Evolutionary conservation across 2,888 invertebrate genomes (phyloP).

Genomic region (Dione vanillae): DNA sequence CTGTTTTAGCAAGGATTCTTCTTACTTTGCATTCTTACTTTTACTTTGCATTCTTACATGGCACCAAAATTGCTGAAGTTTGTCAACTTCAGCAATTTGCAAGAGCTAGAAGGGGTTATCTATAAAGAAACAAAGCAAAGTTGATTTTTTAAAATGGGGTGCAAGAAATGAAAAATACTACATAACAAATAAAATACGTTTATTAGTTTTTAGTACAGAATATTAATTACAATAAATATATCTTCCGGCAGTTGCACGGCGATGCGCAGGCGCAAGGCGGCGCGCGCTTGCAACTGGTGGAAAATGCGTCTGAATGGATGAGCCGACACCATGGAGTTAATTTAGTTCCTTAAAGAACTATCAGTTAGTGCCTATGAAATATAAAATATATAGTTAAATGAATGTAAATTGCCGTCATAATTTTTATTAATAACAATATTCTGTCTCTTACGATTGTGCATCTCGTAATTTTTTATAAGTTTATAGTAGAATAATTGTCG

Average conservation of each 20-base stretch:
- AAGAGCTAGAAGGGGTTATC: too few species aligned
- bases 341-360: conserved; percentile 54
- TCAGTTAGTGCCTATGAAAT: conserved; percentile 64
- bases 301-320: conserved; percentile 74
- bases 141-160: conserved; percentile 12
- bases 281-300: conserved; percentile 77
- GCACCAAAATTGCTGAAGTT: too few species aligned
- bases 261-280: conserved; percentile 49
- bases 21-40: too few species aligned
- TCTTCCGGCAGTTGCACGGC: conserved; percentile 82
- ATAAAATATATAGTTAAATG: conserved; percentile 47
- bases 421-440: background rate
- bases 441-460: background rate
- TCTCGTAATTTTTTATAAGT: too few species aligned
- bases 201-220: conserved; percentile 58
- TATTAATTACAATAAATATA: conserved; percentile 66
- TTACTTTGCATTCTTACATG: too few species aligned
- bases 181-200: conserved; percentile 51
- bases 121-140: too few species aligned
- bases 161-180: conserved; percentile 25
- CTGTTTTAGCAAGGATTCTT: too few species aligned
- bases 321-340: conserved; percentile 74
- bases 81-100: too few species aligned
- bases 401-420: conserved; percentile 26
- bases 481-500: too few species aligned